phyloP scores from a whole-genome alignment of 2,888 invertebrate species.

The Drosophila pseudotalamancana region DNA sequence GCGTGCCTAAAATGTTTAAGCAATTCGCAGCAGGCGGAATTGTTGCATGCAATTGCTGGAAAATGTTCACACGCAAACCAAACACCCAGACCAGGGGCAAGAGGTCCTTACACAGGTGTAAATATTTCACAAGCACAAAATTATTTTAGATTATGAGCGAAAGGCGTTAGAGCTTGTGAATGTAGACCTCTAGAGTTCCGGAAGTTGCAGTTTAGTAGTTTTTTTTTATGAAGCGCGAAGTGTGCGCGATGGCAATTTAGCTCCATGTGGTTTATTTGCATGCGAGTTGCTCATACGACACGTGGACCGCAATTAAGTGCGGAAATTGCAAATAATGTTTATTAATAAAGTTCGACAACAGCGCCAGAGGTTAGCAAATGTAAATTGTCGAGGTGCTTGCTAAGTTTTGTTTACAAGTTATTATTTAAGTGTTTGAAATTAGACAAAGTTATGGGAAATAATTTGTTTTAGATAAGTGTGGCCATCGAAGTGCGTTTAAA shows the following conservation, averaged over 20 bases:
- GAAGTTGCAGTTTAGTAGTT: slow-evolving; percentile 76
- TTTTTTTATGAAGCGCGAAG: slow-evolving; percentile 69
- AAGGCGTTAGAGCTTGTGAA: neutral
- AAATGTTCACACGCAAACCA: slow-evolving; percentile 73
- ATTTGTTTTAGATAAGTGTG: too few species aligned
- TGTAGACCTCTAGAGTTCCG: slow-evolving; percentile 23
- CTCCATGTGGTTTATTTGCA: slow-evolving; percentile 30
- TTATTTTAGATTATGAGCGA: slow-evolving; percentile 75
- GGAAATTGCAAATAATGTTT: slow-evolving; percentile 35
- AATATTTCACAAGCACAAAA: slow-evolving; percentile 73
- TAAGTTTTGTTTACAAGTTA: too few species aligned
- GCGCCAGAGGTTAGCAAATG: neutral
- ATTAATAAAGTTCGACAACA: slow-evolving; percentile 34
- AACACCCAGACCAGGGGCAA: slow-evolving; percentile 27
- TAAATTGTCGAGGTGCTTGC: slow-evolving; percentile 21
- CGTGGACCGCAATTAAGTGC: slow-evolving; percentile 53
- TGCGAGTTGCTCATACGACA: slow-evolving; percentile 58
- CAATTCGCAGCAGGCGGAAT: slow-evolving; percentile 48
- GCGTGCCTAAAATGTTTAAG: slow-evolving; percentile 77
- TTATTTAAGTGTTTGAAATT: too few species aligned
- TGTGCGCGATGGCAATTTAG: slow-evolving; percentile 42
- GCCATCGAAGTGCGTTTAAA: neutral
- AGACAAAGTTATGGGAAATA: neutral
- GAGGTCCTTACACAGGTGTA: slow-evolving; percentile 56
- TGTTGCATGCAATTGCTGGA: slow-evolving; percentile 76